These are phyloP conservation scores for Anguilla obscura DNA, from an alignment of 2,797 vertebrate species.

Conservation along the genomic window DNA sequence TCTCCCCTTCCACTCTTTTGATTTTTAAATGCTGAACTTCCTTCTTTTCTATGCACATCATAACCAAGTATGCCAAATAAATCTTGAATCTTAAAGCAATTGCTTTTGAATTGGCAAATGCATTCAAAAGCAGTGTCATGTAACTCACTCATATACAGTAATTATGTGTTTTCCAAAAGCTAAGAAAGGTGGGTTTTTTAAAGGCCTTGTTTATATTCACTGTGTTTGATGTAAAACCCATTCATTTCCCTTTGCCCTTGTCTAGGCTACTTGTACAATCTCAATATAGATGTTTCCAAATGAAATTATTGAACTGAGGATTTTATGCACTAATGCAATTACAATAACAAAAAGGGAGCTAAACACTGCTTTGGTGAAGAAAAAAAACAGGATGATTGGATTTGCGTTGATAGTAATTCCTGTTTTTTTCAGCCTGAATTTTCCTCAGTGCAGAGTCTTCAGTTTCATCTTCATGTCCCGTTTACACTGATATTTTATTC, in stretches of 20 bases:
- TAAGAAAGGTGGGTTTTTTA: background rate
- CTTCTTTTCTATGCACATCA: background rate
- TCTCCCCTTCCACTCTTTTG: background rate
- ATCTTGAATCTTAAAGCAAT: background rate
- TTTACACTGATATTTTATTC: conserved; percentile 19
- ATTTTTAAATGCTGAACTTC: background rate
- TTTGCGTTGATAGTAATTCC: conserved; percentile 16
- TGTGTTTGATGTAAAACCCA: background rate
- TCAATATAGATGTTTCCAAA: conserved; percentile 9
- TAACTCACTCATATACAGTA: background rate
- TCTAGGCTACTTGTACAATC: conserved; percentile 5
- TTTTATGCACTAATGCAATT: conserved; percentile 9
- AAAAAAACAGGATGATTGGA: background rate
- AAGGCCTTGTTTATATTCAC: background rate
- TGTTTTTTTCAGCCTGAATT: conserved; percentile 7
- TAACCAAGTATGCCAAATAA: background rate
- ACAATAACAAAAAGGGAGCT: background rate
- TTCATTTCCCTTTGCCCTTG: background rate
- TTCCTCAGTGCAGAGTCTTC: background rate
- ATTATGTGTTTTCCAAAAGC: background rate
- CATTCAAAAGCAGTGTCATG: background rate
- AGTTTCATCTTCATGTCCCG: conserved; percentile 10
- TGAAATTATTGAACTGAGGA: background rate
- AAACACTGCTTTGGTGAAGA: conserved; percentile 2
- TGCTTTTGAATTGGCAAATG: background rate